Evolutionary conservation across 2,888 invertebrate genomes (phyloP).

Genomic region (Cotesia congregata): DNA sequence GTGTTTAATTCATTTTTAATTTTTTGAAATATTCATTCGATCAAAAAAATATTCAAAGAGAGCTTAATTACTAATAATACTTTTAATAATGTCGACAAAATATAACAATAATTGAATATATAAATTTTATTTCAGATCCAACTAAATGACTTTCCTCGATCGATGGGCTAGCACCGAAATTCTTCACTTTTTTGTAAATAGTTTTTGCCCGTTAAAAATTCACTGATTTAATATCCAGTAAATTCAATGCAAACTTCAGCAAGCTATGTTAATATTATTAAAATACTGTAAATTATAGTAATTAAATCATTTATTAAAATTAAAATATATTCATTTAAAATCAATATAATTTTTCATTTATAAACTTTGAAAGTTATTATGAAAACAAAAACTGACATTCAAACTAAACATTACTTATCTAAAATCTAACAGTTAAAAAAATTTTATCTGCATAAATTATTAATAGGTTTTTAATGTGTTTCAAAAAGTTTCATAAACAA

Average conservation of each 20-base stretch:
- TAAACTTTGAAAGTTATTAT: neutral
- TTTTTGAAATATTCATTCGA: neutral
- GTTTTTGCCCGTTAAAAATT: slow-evolving; percentile 45
- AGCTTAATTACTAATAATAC: neutral
- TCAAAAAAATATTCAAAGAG: neutral
- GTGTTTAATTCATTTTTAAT: neutral
- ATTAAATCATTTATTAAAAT: slow-evolving; percentile 18
- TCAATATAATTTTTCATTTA: neutral
- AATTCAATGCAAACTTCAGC: slow-evolving; percentile 43
- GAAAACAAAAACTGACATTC: neutral
- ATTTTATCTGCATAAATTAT: neutral
- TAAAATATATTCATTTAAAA: neutral
- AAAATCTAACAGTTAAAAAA: neutral
- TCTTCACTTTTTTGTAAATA: slow-evolving; percentile 57
- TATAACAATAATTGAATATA: slow-evolving; percentile 18
- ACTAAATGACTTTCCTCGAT: slow-evolving; percentile 54
- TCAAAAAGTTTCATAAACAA: neutral
- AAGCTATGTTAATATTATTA: slow-evolving; percentile 37
- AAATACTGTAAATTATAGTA: slow-evolving; percentile 45
- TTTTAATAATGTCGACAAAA: neutral
- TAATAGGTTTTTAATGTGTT: neutral
- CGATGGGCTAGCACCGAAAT: slow-evolving; percentile 57
- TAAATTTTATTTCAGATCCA: slow-evolving; percentile 62
- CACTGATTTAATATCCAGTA: slow-evolving; percentile 40
- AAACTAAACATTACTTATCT: neutral